Percentiles rank a stretch among this genome's conserved stretches.
Evolutionary conservation across 2,113 vertebrate genomes (phyloP).

Genomic region (Telmatochromis sp.): DNA sequence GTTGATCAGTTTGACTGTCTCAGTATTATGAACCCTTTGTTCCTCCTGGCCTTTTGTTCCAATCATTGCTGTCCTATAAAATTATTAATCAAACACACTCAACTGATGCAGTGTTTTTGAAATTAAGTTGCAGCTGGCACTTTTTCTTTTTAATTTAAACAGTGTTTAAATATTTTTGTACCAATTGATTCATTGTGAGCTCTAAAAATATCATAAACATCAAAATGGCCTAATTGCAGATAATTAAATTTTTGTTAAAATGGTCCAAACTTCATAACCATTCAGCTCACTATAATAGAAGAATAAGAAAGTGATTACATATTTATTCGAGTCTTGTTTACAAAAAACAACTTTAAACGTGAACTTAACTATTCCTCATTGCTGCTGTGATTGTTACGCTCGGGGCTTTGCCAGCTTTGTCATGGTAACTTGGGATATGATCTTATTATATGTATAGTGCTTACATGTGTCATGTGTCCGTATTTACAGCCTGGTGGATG

Average conservation of each 20-base stretch:
- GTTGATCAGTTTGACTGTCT: background rate
- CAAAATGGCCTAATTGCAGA: background rate
- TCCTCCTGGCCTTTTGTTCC: background rate
- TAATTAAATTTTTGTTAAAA: background rate
- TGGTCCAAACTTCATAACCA: background rate
- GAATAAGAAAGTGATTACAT: background rate
- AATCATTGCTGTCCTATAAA: background rate
- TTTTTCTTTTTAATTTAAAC: background rate
- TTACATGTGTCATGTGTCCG: background rate
- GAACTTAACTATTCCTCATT: background rate
- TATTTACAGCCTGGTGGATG: slow-evolving; percentile 87
- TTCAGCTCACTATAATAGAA: background rate
- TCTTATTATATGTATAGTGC: background rate
- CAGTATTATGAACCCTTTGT: background rate
- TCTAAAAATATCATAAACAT: background rate
- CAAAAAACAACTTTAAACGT: background rate
- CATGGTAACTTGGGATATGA: background rate
- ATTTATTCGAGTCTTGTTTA: background rate
- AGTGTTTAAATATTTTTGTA: background rate
- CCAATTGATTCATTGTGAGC: background rate
- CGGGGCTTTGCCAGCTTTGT: background rate
- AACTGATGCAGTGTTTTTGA: background rate
- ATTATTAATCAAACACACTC: background rate
- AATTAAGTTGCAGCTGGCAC: background rate
- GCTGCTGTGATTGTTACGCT: background rate